Evolutionary conservation across 2,888 invertebrate species (phyloP).

Genomic region (Auanema sp.): DNA sequence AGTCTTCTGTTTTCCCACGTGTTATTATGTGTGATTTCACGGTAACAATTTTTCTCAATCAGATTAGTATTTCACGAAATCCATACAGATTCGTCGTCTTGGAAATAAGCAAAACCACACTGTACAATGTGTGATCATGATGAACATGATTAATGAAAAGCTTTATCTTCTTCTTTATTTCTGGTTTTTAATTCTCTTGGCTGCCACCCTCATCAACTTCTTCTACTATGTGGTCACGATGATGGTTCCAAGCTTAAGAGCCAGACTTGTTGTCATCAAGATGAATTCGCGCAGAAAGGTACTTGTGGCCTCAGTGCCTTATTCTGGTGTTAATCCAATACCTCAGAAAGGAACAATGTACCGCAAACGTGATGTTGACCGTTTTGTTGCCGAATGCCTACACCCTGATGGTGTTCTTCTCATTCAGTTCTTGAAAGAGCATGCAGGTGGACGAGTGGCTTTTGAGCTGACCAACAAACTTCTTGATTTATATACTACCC

Average conservation of each 20-base stretch:
- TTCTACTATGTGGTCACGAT: slow-evolving; percentile 46
- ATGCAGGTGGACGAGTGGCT: slow-evolving; percentile 51
- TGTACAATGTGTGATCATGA: slow-evolving; percentile 54
- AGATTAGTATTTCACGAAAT: not conserved
- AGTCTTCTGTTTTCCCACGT: slow-evolving; percentile 65
- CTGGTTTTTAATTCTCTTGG: slow-evolving; percentile 47
- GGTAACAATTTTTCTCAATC: too few relatives aligned
- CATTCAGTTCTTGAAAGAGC: slow-evolving; percentile 51
- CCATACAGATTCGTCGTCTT: slow-evolving; percentile 35
- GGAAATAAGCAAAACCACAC: slow-evolving; percentile 50
- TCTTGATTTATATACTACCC: slow-evolving; percentile 26
- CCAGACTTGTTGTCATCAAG: slow-evolving; percentile 31
- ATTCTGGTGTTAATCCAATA: not conserved
- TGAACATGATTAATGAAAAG: slow-evolving; percentile 45
- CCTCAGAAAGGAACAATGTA: not conserved
- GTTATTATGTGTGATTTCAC: slow-evolving; percentile 65
- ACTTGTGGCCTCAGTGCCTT: not conserved
- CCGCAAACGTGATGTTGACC: slow-evolving; percentile 8
- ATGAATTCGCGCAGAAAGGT: slow-evolving; percentile 11
- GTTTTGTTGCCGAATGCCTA: slow-evolving; percentile 43
- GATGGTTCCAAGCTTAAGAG: slow-evolving; percentile 38
- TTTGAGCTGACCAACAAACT: slow-evolving; percentile 45
- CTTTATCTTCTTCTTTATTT: slow-evolving; percentile 6
- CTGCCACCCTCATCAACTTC: slow-evolving; percentile 49
- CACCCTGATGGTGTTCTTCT: slow-evolving; percentile 55